Conservation (phyloP, 2,888 invertebrate genomes). For the Leucoma salicis region DNA sequence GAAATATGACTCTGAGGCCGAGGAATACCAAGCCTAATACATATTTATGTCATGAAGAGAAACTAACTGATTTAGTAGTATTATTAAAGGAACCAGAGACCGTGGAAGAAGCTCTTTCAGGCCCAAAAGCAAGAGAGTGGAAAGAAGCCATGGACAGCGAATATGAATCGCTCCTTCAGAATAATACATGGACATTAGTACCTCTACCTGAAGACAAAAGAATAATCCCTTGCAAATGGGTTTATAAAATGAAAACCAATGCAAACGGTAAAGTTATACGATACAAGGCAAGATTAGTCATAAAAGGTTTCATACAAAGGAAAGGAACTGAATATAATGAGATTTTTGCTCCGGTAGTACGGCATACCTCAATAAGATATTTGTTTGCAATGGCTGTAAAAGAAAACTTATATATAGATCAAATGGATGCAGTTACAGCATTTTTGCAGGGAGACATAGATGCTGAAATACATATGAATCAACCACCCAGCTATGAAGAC, state of each 20-base stretch:
- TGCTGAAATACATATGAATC: conserved; percentile 13
- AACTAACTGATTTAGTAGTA: not conserved
- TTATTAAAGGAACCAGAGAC: conserved; percentile 9
- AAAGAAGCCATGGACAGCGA: conserved; percentile 28
- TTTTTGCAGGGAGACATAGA: too few species aligned
- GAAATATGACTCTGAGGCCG: conserved; percentile 10
- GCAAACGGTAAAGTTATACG: conserved; percentile 8
- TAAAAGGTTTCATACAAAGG: conserved; percentile 2
- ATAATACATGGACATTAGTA: conserved; percentile 12
- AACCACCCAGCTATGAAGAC: conserved; percentile 10
- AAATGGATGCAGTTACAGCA: conserved; percentile 5
- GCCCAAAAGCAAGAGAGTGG: conserved; percentile 20
- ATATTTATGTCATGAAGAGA: conserved; percentile 6
- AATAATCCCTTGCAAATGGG: conserved; percentile 32
- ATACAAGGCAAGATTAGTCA: conserved; percentile 1
- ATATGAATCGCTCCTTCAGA: conserved; percentile 21
- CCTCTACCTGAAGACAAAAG: conserved; percentile 19
- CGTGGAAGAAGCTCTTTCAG: conserved; percentile 16
- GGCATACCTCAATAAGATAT: too few species aligned
- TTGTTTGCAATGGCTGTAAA: conserved; percentile 8
- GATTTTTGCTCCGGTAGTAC: too few species aligned
- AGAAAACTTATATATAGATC: conserved; percentile 4
- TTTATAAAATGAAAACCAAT: conserved; percentile 25
- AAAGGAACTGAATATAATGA: conserved; percentile 3
- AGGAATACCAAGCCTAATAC: conserved; percentile 4